Evolutionary conservation across 2,797 vertebrate genomes (phyloP).

Genomic region (Geotrypetes seraphini): DNA sequence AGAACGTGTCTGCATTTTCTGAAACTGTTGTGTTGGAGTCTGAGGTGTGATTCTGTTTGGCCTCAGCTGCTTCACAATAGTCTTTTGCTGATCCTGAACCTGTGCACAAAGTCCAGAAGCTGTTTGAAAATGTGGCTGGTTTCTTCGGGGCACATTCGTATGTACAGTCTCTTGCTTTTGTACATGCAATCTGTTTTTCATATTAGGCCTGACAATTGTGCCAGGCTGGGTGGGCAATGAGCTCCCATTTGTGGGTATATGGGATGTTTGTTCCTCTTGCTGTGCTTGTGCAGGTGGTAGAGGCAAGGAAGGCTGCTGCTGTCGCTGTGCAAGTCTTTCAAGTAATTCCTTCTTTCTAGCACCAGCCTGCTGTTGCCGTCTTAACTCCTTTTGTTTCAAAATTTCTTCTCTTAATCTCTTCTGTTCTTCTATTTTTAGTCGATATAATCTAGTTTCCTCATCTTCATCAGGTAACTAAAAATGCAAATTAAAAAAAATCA

Average conservation of each 20-base stretch:
- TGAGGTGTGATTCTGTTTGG: slow-evolving; percentile 39
- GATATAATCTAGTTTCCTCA: slow-evolving; percentile 87
- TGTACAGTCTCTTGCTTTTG: slow-evolving; percentile 36
- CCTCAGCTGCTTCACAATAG: slow-evolving; percentile 47
- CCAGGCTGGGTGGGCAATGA: slow-evolving; percentile 51
- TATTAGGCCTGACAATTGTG: slow-evolving; percentile 44
- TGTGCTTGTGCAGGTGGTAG: slow-evolving; percentile 19
- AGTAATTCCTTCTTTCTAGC: slow-evolving; percentile 86
- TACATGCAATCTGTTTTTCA: slow-evolving; percentile 56
- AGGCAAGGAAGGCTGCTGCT: slow-evolving; percentile 34
- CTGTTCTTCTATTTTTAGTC: slow-evolving; percentile 93
- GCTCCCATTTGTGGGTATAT: slow-evolving; percentile 43
- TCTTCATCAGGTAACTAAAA: slow-evolving; percentile 80
- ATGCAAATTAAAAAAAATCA: slow-evolving; percentile 1
- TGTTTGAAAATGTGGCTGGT: slow-evolving; percentile 26
- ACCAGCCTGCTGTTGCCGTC: slow-evolving; percentile 91
- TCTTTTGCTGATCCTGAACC: slow-evolving; percentile 55
- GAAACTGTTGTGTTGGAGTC: slow-evolving; percentile 18
- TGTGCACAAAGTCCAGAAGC: slow-evolving; percentile 16
- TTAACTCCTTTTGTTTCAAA: slow-evolving; percentile 81
- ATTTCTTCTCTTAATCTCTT: slow-evolving; percentile 90
- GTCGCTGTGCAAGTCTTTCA: slow-evolving; percentile 73
- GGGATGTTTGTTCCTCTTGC: slow-evolving; percentile 35
- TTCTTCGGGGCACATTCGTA: slow-evolving; percentile 24
- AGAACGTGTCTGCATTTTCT: slow-evolving; percentile 31